phyloP scores from a whole-genome alignment of 2,797 vertebrate species.

The Xyrichtys novacula region DNA sequence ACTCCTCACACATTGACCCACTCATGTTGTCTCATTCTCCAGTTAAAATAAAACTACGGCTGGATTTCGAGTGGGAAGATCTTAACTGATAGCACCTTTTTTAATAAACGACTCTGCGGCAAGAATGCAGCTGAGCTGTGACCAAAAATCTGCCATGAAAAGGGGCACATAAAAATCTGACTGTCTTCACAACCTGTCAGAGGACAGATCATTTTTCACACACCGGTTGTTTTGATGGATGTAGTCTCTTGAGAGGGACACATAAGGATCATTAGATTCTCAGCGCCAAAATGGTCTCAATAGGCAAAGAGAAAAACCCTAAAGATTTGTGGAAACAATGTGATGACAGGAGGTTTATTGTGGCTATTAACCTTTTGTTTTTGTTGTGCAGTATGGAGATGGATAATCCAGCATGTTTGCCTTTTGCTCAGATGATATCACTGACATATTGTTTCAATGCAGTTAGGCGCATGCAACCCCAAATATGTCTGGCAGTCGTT shows the following conservation, averaged over 20 bases:
- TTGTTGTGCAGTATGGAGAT: conserved; percentile 53
- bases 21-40: conserved; percentile 11
- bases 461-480: conserved; percentile 65
- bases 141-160: conserved; percentile 8
- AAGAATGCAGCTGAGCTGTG: conserved; percentile 3
- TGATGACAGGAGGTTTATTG: conserved; percentile 35
- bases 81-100: conserved; percentile 22
- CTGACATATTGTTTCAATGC: conserved; percentile 79
- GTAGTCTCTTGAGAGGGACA: conserved; percentile 36
- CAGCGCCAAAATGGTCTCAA: conserved; percentile 37
- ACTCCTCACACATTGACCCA: conserved; percentile 3
- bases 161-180: background rate
- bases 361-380: conserved; percentile 62
- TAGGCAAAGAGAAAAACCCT: conserved; percentile 46
- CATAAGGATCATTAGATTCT: conserved; percentile 38
- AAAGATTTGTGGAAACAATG: conserved; percentile 38
- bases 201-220: conserved; percentile 59
- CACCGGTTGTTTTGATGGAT: conserved; percentile 9
- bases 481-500: conserved; percentile 80
- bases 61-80: conserved; percentile 4
- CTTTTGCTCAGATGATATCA: conserved; percentile 70
- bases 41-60: conserved; percentile 34
- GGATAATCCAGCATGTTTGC: conserved; percentile 47
- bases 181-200: conserved; percentile 48
- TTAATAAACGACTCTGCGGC: conserved; percentile 7